Evolutionary conservation across 2,888 invertebrate genomes (phyloP), one percentile per base, ranked within the genome.

Genomic region (Drosophila vallismaia): DNA sequence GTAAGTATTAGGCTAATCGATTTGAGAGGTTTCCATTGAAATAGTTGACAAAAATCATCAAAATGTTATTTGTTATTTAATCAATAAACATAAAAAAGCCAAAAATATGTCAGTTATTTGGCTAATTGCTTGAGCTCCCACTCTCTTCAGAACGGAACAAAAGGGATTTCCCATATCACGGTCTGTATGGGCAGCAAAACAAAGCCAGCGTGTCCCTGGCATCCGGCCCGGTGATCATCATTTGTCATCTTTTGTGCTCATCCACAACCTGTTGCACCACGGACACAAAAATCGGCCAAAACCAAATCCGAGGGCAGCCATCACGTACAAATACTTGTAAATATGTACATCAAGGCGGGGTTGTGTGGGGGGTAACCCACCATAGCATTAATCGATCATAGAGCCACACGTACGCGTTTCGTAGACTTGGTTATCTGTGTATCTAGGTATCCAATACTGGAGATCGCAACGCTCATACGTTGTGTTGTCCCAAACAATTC

Each of bases 401-500:
- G 5, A 14, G 29, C 6, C 62, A 62, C 60, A 62, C 60, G 59
- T 60, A 62, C 60, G 3, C 36, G 36, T n/a, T 26, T 4, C 31
- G 7, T 42, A 58, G 42, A 42, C 54, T 7, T 14, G 14, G 40
- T 12, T n/a, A 1, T 42, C 40, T 19, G 19, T 42, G 14, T 14
- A 19, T 19, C 40, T 42, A 8, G 40, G 40, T 9, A 42, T 19
- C 9, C 19, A 9, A 19, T 19, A 9, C 19, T 19, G 7, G 19
- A 19, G 40, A 42, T 42, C 40, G 40, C 51, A 74, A 77, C 64
- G 76, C 74, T 54, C 56, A 84, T 84, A 72, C 84, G 86, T 67
- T 77, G 69, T 86, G 88, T 84, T 83, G 86, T 51, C 77, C 54
- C 67, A 77, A 88, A 50, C 54, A 86, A 88, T 83, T 83, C 71